Evolutionary conservation across 1,140 invertebrate genomes (phyloP), one percentile per base, ranked within the genome.

Genomic region (Thrips palmi): DNA sequence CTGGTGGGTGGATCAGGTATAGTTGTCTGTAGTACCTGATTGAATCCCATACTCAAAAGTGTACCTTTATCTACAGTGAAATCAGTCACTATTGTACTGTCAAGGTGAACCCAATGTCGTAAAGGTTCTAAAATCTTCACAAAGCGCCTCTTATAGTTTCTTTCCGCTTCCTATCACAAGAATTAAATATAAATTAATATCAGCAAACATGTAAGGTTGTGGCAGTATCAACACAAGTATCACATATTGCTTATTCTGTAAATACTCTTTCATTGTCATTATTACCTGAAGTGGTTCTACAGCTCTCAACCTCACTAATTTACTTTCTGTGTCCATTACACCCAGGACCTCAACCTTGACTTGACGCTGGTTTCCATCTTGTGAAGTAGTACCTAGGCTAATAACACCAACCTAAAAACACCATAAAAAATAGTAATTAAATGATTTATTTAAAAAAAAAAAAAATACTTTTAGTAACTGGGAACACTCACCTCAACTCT

Each of bases 331-430:
- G 57, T 88, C 81, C 19, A 84, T 61, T n/a, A 86, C 71, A 11
- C 83, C 83, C 5, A 89, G 59, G 18, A 89, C 82, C 59, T 89
- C 83, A 5, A 89, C 82, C 57, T 86, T 85, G 0, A 87, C 77
- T 53, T 86, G 79, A 33, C 80, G 64, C 45, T 79, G 70, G 27
- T 74, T 71, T 6, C 81, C 80, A 56, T 85, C 80, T 43, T 82
- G 76, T 1, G 79, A 80, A 0, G 80, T 85, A 0, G 83, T 87
- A 0, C 84, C 84, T n/a, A 88, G 57, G 24, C 81, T 86, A 35
- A 88, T 87, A 1, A 89, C 79, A 10, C 83, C 84, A 4, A 89
- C 70, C 49, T 70, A 58, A 37, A 65, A 61, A 45, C 7, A n/a
- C 24, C 24, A 27, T 27, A 27, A 27, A n/a, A 27, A 27, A 27